Base-by-base conservation (phyloP, 1,140 invertebrate genomes). In the Littorina saxatilis region DNA sequence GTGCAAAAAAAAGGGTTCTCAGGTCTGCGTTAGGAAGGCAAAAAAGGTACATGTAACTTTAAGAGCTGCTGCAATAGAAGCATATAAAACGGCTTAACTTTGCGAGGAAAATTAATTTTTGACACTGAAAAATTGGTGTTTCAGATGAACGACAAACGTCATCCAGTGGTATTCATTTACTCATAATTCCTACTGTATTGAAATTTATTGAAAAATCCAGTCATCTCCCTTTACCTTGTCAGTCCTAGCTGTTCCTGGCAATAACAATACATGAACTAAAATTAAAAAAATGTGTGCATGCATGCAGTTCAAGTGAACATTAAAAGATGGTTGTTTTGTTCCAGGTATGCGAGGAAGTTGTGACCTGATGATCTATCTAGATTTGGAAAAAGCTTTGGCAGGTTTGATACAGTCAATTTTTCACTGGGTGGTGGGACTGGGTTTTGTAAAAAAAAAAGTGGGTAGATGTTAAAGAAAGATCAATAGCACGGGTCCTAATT, bases 321-420 rank as follows among this genome's bases (percentile, higher is more conserved):
- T 72, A 39, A 72, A 72, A 72, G 5, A 37, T 2, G 17, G 50
- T 77, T 13, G 20, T 68, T 5, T 43, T 35, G 20, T 75, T 74
- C 23, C 77, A 84, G 80, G 83, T n/a, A 82, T 82, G 83, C 79
- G 83, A 32, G 47, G 85, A 29, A 93, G 93, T 83, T 94, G 94
- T 74, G 91, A 96, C 88, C 85, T 97, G 23, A 94, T 95, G 73
- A 96, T 97, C 87, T 95, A 95, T 85, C 91, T 97, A 40, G 90
- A 97, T 91, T 89, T 95, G 32, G 77, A 87, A 2, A 94, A 94
- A 88, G 95, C 95, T 13, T 86, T 95, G 20, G 66, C 88, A 82
- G 93, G 93, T 93, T 86, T 39, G 47, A 4, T 20, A 23, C 43
- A 23, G 43, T 23, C 39, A 35, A 39, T 47, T 13, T 29, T 1